A percentile compares a stretch with the other conserved stretches of the same genome.
phyloP scores from a whole-genome alignment of 2,797 vertebrate genomes.

The Phataginus tricuspis region DNA sequence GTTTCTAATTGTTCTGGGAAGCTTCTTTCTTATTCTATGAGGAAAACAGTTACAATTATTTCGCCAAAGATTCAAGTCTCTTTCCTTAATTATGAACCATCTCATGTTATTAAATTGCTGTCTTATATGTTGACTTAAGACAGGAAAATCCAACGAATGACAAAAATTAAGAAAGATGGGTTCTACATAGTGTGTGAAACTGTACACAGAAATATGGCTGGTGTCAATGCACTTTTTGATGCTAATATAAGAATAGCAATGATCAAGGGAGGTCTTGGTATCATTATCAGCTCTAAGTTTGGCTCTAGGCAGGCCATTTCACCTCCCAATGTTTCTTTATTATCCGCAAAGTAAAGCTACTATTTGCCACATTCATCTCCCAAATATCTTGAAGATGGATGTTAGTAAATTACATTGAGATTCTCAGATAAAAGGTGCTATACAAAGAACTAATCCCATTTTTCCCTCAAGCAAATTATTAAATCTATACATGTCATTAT shows the following conservation, averaged over 20 bases:
- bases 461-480: slow-evolving; percentile 56
- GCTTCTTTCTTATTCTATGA: slow-evolving; percentile 8
- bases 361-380: neutral
- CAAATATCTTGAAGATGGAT: slow-evolving; percentile 39
- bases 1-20: slow-evolving; percentile 53
- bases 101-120: slow-evolving; percentile 32
- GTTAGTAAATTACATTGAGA: slow-evolving; percentile 53
- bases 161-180: neutral
- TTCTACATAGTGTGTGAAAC: neutral
- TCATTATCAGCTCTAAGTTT: neutral
- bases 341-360: neutral
- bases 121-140: slow-evolving; percentile 19
- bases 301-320: neutral
- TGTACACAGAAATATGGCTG: neutral
- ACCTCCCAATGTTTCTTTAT: slow-evolving; percentile 15
- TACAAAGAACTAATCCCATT: slow-evolving; percentile 62
- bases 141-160: neutral
- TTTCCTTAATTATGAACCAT: slow-evolving; percentile 15
- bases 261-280: neutral
- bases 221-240: neutral
- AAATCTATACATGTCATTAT: slow-evolving; percentile 72
- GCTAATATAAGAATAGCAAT: neutral
- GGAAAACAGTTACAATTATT: neutral
- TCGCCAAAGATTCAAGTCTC: slow-evolving; percentile 10
- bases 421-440: slow-evolving; percentile 63